Percentiles rank a stretch among this genome's conserved stretches.
Evolutionary conservation across 1,140 invertebrate species (phyloP).

Genomic region (Ips nitidus): DNA sequence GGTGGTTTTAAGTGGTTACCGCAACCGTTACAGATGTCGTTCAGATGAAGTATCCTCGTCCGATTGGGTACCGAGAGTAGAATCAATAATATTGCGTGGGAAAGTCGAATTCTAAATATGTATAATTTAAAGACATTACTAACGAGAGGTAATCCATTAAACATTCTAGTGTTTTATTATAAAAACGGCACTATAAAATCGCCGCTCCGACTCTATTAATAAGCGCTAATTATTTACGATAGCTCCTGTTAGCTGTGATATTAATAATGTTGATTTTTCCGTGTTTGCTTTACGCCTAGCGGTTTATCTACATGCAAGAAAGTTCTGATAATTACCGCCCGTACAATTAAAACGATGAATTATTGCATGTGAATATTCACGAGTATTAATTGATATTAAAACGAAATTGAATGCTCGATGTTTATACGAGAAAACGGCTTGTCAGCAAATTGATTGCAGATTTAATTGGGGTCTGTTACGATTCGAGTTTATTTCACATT

Average conservation of each 20-base stretch:
- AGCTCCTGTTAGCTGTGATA: neutral
- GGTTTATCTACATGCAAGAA: neutral
- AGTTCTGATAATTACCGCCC: neutral
- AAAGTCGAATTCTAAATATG: neutral
- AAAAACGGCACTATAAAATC: neutral
- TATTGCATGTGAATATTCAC: neutral
- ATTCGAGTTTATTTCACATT: too few relatives aligned
- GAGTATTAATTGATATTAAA: neutral
- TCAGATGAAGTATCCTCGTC: neutral
- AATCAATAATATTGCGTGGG: neutral
- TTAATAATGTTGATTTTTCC: neutral
- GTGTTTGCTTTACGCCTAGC: conserved; percentile 2
- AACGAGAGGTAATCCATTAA: too few relatives aligned
- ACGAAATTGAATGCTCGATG: neutral
- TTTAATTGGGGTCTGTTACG: too few relatives aligned
- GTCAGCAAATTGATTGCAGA: too few relatives aligned
- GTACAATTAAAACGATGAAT: conserved; percentile 4
- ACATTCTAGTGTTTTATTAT: too few relatives aligned
- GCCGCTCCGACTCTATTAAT: neutral
- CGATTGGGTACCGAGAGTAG: neutral
- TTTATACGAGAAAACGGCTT: too few relatives aligned
- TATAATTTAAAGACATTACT: neutral
- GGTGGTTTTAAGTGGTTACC: neutral
- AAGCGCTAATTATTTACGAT: neutral
- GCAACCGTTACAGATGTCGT: neutral